These are phyloP conservation scores for Plestiodon gilberti DNA, from an alignment of 2,113 vertebrate species.

Conservation along the genomic window DNA sequence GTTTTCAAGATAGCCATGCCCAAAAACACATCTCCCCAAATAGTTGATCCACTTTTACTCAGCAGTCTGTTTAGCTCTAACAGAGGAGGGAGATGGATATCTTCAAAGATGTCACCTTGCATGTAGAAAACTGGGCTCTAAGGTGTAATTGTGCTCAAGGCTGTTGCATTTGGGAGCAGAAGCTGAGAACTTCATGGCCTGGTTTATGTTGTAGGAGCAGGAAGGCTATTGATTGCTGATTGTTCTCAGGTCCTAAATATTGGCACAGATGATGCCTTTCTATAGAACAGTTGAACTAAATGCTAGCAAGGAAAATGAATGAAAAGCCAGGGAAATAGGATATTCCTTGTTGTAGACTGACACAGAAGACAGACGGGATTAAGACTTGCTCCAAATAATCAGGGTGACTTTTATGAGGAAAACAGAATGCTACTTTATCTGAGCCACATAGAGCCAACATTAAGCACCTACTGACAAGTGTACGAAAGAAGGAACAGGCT, in stretches of 20 bases:
- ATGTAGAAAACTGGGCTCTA: not conserved
- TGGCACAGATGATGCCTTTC: not conserved
- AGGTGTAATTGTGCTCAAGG: too few relatives aligned
- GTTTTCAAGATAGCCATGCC: not conserved
- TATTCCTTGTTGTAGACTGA: not conserved
- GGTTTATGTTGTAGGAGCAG: not conserved
- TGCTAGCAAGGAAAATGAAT: not conserved
- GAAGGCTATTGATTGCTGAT: not conserved
- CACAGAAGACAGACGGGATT: not conserved
- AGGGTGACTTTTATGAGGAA: not conserved
- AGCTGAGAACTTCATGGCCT: not conserved
- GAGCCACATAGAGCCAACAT: not conserved
- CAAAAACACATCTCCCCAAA: not conserved
- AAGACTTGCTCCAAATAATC: not conserved
- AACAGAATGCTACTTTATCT: not conserved
- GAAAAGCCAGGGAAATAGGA: not conserved
- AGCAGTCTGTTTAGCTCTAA: not conserved
- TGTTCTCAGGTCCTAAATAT: not conserved
- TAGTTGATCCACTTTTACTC: not conserved
- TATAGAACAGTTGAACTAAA: not conserved
- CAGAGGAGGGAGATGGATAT: not conserved
- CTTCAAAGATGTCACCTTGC: not conserved
- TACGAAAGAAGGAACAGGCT: not conserved
- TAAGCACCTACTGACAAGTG: conserved; percentile 2
- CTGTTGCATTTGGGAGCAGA: too few relatives aligned